Evolutionary conservation across 1,140 invertebrate genomes (phyloP), one percentile per base, ranked within the genome.

Genomic region (Magallana ariakensis): DNA sequence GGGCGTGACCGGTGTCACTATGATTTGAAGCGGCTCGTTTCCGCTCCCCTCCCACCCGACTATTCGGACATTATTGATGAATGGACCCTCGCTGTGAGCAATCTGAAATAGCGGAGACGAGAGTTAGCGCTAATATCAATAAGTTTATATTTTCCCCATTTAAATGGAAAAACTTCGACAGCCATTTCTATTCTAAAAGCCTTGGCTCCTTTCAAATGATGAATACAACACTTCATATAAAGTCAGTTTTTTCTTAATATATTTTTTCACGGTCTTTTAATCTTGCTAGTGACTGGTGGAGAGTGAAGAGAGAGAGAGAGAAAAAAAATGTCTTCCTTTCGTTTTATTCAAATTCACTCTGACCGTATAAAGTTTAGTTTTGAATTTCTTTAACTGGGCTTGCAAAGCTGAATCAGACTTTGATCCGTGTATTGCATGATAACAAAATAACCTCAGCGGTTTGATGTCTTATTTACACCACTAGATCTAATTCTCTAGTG

Each of bases 1-100:
- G 83, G 83, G 83, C 83, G 83, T 58, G 46, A n/a, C 54, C 58
- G 60, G 60, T 84, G 83, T 84, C 83, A 84, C n/a, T 84, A 60
- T 66, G 83, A 66, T 84, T 84, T 84, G 83, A 84, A 66, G 83
- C 83, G 66, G 83, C 58, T 66, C 60, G 83, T 66, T 66, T 60
- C 53, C 66, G 58, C 26, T 60, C 46, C 83, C 83, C 83, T 84
- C 83, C 83, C 83, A 33, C 60, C 83, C 66, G 19, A 75, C 66
- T 75, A 75, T 75, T 75, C 66, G 66, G 66, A 75, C 66, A 75
- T 75, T 75, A 75, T 75, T 75, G 66, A 75, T 75, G 66, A 75
- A 75, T 75, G 66, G 66, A 75, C 66, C 66, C 66, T 75, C 66
- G 66, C 66, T 75, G 66, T 10, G 66, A 26, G 22, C 33, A 22